phyloP scores from a whole-genome alignment of 2,888 invertebrate genomes.

The Imbricaverruca yamaguchii region DNA sequence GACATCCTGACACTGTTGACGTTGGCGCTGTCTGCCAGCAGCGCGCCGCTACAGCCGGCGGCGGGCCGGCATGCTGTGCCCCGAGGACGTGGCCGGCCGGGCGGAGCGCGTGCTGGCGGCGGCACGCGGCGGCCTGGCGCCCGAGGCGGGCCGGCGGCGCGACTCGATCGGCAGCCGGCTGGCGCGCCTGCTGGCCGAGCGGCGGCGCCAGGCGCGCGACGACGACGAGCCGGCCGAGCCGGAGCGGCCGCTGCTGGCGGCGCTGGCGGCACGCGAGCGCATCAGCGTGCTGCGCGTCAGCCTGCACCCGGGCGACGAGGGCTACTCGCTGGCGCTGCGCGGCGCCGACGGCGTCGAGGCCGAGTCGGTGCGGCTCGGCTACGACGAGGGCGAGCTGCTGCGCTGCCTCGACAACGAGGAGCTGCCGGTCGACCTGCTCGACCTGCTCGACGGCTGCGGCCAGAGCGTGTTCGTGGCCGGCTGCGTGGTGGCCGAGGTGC shows the following conservation, averaged over 20 bases:
- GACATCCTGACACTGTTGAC: too few relatives aligned
- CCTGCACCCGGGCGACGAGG: constrained; percentile 84
- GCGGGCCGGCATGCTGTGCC: neutral
- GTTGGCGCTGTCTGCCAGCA: too few relatives aligned
- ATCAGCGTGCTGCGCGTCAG: constrained; percentile 84
- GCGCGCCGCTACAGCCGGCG: too few relatives aligned
- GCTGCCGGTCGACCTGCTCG: constrained; percentile 75
- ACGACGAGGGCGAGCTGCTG: constrained; percentile 73
- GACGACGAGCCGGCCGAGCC: neutral
- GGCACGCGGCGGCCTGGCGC: neutral
- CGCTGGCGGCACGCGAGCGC: constrained; percentile 73
- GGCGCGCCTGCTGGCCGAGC: neutral
- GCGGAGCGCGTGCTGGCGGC: neutral
- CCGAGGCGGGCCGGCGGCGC: neutral
- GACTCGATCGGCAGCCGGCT: neutral
- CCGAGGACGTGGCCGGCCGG: neutral
- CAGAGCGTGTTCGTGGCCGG: constrained; percentile 81
- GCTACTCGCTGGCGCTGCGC: constrained; percentile 55
- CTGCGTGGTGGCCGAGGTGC: constrained; percentile 72
- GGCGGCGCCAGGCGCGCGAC: neutral
- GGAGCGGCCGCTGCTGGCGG: constrained; percentile 57
- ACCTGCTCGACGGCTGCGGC: constrained; percentile 59
- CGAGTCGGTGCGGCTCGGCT: constrained; percentile 49
- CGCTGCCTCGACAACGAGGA: constrained; percentile 85
- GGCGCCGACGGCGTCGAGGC: constrained; percentile 34